A percentile compares a stretch with the other conserved stretches of the same genome.
These are phyloP conservation scores for Parazoanthus darwini DNA, from an alignment of 92 coral and sea anemone genomes.

Conservation along the genomic window DNA sequence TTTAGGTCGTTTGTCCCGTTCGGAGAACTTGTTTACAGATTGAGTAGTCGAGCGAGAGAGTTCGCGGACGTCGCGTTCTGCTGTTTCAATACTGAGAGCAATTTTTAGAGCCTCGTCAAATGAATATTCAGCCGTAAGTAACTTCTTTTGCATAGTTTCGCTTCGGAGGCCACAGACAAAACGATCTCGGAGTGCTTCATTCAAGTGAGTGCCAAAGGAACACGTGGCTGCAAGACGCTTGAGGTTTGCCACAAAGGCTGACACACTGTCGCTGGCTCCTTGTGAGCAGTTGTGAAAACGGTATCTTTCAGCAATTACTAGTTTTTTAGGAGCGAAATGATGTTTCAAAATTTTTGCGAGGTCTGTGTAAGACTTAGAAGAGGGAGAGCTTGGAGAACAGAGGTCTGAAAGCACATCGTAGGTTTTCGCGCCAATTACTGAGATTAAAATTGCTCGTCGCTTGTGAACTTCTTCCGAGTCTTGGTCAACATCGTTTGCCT, in stretches of 20 bases:
- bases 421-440: slow-evolving; percentile 46
- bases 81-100: slow-evolving; percentile 17
- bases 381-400: slow-evolving; percentile 53
- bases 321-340: slow-evolving; percentile 48
- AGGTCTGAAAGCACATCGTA: slow-evolving; percentile 37
- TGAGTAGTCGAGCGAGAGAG: too few species aligned
- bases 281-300: not conserved
- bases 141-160: slow-evolving; percentile 34
- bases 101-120: slow-evolving; percentile 33
- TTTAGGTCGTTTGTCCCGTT: too few species aligned
- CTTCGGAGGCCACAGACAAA: slow-evolving; percentile 44
- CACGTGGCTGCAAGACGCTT: slow-evolving; percentile 59
- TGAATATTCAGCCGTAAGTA: slow-evolving; percentile 39
- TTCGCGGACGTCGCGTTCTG: too few species aligned
- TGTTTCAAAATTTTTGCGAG: slow-evolving; percentile 47
- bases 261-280: not conserved
- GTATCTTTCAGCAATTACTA: slow-evolving; percentile 42
- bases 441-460: slow-evolving; percentile 56
- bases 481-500: too few species aligned
- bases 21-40: too few species aligned
- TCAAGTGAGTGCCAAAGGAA: slow-evolving; percentile 48
- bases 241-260: slow-evolving; percentile 47
- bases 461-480: not conserved
- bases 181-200: slow-evolving; percentile 55
- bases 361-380: slow-evolving; percentile 28